phyloP scores from a whole-genome alignment of 2,888 invertebrate species.

The Synergus gifuensis region DNA sequence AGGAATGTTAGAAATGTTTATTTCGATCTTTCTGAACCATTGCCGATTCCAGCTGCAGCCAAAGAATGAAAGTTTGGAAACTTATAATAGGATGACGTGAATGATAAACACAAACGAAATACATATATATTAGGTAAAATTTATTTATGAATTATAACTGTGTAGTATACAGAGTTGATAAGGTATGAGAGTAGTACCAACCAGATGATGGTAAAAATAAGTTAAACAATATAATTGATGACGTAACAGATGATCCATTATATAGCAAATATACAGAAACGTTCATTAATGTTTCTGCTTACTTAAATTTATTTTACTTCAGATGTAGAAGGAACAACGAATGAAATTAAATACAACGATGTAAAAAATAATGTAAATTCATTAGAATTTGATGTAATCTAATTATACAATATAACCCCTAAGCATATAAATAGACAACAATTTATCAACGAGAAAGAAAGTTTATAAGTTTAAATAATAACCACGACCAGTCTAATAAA shows the following conservation, averaged over 20 bases:
- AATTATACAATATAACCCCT: slow-evolving; percentile 12
- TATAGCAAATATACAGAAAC: not conserved
- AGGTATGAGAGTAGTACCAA: not conserved
- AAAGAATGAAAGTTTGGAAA: too few species aligned
- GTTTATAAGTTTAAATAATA: slow-evolving; percentile 26
- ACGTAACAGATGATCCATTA: not conserved
- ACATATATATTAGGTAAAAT: slow-evolving; percentile 46
- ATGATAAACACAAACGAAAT: not conserved
- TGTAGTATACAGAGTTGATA: slow-evolving; percentile 48
- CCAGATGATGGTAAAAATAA: not conserved
- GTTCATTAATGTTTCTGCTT: not conserved
- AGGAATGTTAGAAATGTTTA: too few species aligned
- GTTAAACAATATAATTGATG: not conserved
- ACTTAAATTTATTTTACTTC: not conserved
- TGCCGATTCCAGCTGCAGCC: too few species aligned
- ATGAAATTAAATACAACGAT: not conserved
- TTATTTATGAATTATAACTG: slow-evolving; percentile 58
- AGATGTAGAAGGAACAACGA: not conserved
- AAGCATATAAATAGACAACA: slow-evolving; percentile 35
- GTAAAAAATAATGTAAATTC: not conserved
- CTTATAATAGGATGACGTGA: not conserved
- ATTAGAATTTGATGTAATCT: not conserved
- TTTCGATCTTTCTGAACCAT: too few species aligned
- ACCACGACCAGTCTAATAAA: slow-evolving; percentile 27
- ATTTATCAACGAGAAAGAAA: slow-evolving; percentile 36